Evolutionary conservation across 2,888 invertebrate species (phyloP), one percentile per base, ranked within the genome.

Genomic region (Entomobrya proxima): DNA sequence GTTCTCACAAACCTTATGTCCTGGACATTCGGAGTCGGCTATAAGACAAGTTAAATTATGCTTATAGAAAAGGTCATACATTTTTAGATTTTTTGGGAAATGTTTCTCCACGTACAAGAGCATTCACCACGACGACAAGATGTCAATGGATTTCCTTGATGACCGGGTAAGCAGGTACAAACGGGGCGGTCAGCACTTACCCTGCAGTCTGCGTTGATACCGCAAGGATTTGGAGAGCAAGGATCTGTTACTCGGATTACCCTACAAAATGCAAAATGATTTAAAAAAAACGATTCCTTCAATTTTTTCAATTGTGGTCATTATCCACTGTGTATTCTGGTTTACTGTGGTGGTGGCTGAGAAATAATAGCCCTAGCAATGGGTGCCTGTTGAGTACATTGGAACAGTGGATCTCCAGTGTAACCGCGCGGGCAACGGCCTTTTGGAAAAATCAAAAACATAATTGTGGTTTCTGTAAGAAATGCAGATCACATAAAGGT

Each of bases 21-120:
- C 93, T 21, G 95, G 94, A 91, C 97, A 97, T 91, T 97, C 96
- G 83, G 94, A 93, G 92, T 95, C 95, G 78, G 95, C 96, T 94
- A 92, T n/a, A n/a, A n/a, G n/a, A n/a, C n/a, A n/a, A n/a, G n/a
- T n/a, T n/a, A n/a, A n/a, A n/a, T n/a, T n/a, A n/a, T n/a, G n/a
- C n/a, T n/a, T n/a, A n/a, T 44, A 44, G 44, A 44, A 44, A 13
- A 44, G 15, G 15, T 15, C 27, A 24, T 61, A 35, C 35, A 35
- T 67, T 21, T 35, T 27, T 9, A 5, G 18, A 13, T 27, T 24
- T 40, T 24, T 35, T n/a, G n/a, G n/a, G n/a, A n/a, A n/a, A n/a
- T n/a, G n/a, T n/a, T n/a, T n/a, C n/a, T 40, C 6, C 18, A 82
- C 93, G 93, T 91, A 95, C 95, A 94, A 90, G 94, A 92, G 91